phyloP scores from a whole-genome alignment of 2,888 invertebrate genomes.

The Himalopsyche japonica region DNA sequence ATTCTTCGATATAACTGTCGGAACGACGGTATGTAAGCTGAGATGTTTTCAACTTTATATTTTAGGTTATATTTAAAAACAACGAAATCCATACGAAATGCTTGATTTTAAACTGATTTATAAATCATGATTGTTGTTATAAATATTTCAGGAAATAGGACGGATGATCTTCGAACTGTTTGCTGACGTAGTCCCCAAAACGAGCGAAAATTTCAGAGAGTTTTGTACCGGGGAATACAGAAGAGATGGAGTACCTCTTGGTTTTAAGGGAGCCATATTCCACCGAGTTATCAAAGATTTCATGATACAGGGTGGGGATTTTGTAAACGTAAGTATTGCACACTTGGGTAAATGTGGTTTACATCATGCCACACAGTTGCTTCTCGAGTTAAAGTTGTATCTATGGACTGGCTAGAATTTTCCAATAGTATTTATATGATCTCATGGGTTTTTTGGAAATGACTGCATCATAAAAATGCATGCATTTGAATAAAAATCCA shows the following conservation, averaged over 20 bases:
- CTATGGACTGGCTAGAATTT: too few species aligned
- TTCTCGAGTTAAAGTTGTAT: too few species aligned
- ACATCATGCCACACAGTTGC: too few species aligned
- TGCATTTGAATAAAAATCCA: too few species aligned
- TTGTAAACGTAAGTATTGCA: constrained; percentile 82
- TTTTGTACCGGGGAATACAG: constrained; percentile 98
- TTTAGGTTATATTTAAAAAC: background rate
- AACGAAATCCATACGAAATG: background rate
- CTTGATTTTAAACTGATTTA: too few species aligned
- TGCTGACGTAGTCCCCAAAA: constrained; percentile 94
- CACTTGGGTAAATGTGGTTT: background rate
- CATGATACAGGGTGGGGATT: constrained; percentile 99
- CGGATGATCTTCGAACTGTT: constrained; percentile 97
- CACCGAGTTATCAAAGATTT: constrained; percentile 99
- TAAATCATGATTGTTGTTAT: constrained; percentile 25
- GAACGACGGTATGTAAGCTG: constrained; percentile 74
- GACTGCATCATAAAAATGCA: too few species aligned
- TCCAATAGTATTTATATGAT: too few species aligned
- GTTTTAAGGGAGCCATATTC: constrained; percentile 95
- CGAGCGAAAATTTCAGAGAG: constrained; percentile 96
- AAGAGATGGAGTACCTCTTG: constrained; percentile 93
- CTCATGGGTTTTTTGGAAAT: background rate
- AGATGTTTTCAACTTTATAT: background rate
- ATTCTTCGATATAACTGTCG: constrained; percentile 96
- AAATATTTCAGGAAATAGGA: constrained; percentile 80